Evolutionary conservation across 2,888 invertebrate species (phyloP), one percentile per base, ranked within the genome.

Genomic region (Amphipoea lucens): DNA sequence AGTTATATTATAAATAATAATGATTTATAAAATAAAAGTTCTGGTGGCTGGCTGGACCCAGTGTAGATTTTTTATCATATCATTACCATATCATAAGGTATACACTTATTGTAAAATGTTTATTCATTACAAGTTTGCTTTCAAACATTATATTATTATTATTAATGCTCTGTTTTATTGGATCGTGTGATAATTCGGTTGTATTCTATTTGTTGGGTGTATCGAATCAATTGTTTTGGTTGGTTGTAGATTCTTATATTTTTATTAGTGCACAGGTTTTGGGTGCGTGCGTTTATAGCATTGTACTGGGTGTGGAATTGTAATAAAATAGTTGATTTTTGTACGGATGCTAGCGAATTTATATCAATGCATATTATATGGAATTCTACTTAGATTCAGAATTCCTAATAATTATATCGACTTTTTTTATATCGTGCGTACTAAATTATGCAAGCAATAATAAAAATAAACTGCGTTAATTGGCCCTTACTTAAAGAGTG

Each of bases 31-130:
- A 87, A 86, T 87, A 81, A 89, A 91, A 86, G 88, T 92, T 92
- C 91, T 90, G 92, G 91, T 90, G 89, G 91, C 95, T 95, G 96
- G 95, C 95, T 94, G 95, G 95, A 92, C 88, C 95, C 95, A 95
- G 95, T 94, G 94, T 96, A 96, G 95, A 94, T 95, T 96, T 96
- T 96, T 93, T 96, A 96, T 96, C 96, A 96, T 96, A 96, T 96
- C 96, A 95, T 95, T 96, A 95, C 94, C 96, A 96, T 96, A 96
- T 96, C 96, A 95, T 95, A 94, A 94, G 93, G 85, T 94, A 92
- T 93, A 92, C 90, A 92, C 90, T 91, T 92, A 86, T 78, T 89
- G 82, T 87, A 84, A 90, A 92, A 91, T 91, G 90, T 93, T 92
- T 92, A 93, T 91, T 92, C 91, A 90, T 88, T 74, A 89, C 68